A percentile compares a stretch with the other conserved stretches of the same genome.
Conservation (phyloP, 2,888 invertebrate species). For the Chloroclystis v-ata region DNA sequence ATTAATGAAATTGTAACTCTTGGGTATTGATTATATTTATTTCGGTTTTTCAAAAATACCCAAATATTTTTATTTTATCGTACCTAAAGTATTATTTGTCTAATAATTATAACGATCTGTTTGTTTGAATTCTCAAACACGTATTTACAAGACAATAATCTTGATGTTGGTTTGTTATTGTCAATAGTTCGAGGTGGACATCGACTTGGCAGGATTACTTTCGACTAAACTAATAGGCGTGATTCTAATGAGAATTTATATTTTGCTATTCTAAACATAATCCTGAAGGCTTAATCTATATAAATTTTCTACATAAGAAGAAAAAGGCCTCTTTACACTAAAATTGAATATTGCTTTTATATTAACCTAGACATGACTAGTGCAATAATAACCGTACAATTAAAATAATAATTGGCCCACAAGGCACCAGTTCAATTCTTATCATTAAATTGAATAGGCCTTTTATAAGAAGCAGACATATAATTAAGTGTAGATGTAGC, state of each 20-base stretch:
- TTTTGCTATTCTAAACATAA: no score
- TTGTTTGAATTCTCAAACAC: no score
- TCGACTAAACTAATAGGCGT: slow-evolving; percentile 17
- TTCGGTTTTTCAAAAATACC: no score
- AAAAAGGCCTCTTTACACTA: slow-evolving; percentile 3
- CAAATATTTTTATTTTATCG: no score
- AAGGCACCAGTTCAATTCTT: background rate
- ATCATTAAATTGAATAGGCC: background rate
- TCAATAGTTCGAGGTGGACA: slow-evolving; percentile 39
- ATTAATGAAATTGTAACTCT: background rate
- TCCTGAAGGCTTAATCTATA: no score
- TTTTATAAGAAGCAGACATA: background rate
- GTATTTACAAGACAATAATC: slow-evolving; percentile 27
- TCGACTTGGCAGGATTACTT: slow-evolving; percentile 41
- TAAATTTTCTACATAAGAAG: no score
- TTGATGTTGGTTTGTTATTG: slow-evolving; percentile 40
- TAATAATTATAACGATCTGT: no score
- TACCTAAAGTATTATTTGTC: no score
- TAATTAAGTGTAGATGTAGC: no score
- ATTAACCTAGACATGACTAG: slow-evolving; percentile 15
- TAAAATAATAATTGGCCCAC: background rate
- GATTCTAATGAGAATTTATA: no score
- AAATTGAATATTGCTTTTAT: slow-evolving; percentile 12
- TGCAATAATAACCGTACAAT: background rate
- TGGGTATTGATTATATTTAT: background rate